These are phyloP conservation scores for Phocides pigmalion DNA, from an alignment of 1,140 invertebrate genomes.

Conservation along the genomic window DNA sequence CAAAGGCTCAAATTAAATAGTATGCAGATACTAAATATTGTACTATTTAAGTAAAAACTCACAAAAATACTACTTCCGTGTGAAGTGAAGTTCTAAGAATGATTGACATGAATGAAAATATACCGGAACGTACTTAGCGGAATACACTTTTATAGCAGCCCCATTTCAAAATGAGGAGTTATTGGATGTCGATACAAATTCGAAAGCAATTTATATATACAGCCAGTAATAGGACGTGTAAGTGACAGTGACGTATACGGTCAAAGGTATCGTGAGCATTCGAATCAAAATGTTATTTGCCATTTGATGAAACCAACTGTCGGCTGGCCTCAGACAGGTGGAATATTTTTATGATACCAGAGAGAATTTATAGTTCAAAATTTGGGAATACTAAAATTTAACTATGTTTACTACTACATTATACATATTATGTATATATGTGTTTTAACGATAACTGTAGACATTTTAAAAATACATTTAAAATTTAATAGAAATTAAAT, in stretches of 20 bases:
- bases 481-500: too few species aligned
- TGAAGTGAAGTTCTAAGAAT: neutral
- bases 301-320: neutral
- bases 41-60: too few species aligned
- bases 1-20: too few species aligned
- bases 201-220: slow-evolving; percentile 14
- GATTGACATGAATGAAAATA: slow-evolving; percentile 10
- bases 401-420: too few species aligned
- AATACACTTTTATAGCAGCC: slow-evolving; percentile 3
- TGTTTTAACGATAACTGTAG: too few species aligned
- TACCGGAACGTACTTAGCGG: slow-evolving; percentile 10
- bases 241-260: slow-evolving; percentile 10
- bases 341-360: neutral
- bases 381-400: too few species aligned
- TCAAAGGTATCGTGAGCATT: slow-evolving; percentile 11
- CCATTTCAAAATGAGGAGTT: slow-evolving; percentile 6
- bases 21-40: too few species aligned
- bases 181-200: slow-evolving; percentile 15
- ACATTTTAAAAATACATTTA: too few species aligned
- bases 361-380: too few species aligned
- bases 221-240: neutral
- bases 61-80: neutral
- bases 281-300: slow-evolving; percentile 13
- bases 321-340: neutral
- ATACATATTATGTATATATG: too few species aligned